A percentile compares a stretch with the other conserved stretches of the same genome.
phyloP scores from a whole-genome alignment of 1,140 invertebrate genomes.

The Drosophila varians region DNA sequence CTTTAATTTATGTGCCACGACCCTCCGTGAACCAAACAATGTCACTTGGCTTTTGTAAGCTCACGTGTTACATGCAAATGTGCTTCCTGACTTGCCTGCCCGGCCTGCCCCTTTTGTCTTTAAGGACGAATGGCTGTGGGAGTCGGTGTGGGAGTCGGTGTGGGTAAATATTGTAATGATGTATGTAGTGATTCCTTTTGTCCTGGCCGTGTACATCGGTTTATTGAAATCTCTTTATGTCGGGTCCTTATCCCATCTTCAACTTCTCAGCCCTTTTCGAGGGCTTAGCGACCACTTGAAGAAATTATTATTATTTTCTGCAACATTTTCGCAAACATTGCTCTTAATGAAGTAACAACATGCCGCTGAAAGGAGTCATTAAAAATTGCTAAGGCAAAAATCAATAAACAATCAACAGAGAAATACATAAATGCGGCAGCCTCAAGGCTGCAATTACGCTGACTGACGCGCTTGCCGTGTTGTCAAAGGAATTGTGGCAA shows the following conservation, averaged over 20 bases:
- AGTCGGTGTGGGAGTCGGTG: constrained; percentile 32
- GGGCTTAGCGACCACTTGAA: constrained; percentile 56
- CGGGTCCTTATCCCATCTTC: constrained; percentile 22
- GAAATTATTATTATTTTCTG: constrained; percentile 34
- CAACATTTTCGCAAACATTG: constrained; percentile 62
- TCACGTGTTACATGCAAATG: constrained; percentile 80
- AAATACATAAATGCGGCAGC: constrained; percentile 25
- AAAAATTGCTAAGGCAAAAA: constrained; percentile 66
- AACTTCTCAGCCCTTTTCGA: constrained; percentile 29
- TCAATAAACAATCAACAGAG: constrained; percentile 65
- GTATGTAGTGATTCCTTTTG: constrained; percentile 76
- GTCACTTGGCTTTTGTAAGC: constrained; percentile 76
- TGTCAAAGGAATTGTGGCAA: constrained; percentile 65
- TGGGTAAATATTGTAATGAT: constrained; percentile 80
- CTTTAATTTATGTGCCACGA: constrained; percentile 78
- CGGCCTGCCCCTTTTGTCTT: constrained; percentile 35
- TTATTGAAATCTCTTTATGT: constrained; percentile 73
- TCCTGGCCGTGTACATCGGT: constrained; percentile 57
- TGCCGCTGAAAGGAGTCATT: constrained; percentile 63
- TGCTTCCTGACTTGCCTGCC: constrained; percentile 57
- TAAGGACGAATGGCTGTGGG: neutral
- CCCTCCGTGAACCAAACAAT: constrained; percentile 65
- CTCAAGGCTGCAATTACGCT: constrained; percentile 75
- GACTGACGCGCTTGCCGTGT: constrained; percentile 46
- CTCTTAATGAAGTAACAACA: constrained; percentile 75